phyloP scores from a whole-genome alignment of 1,140 invertebrate genomes.

The Drosophila ficusphila region DNA sequence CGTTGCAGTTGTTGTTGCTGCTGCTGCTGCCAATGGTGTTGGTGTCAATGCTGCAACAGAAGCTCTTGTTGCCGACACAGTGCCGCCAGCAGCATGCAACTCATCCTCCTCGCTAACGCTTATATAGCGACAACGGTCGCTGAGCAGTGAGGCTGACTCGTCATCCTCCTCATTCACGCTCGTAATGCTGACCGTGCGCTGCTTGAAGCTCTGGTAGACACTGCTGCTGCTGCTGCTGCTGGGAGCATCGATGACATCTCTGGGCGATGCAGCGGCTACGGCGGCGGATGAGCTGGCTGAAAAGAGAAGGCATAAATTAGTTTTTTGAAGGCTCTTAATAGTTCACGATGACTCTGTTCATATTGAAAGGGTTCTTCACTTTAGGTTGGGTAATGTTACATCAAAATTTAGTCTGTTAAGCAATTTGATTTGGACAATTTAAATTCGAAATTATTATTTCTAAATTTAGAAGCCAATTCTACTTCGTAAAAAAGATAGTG shows the following conservation, averaged over 20 bases:
- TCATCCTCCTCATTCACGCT: constrained; percentile 81
- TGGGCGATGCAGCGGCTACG: constrained; percentile 10
- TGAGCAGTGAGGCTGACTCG: constrained; percentile 64
- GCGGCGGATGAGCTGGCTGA: constrained; percentile 30
- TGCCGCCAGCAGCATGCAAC: constrained; percentile 46
- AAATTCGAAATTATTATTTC: no score
- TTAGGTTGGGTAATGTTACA: not conserved
- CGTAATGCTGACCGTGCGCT: constrained; percentile 76
- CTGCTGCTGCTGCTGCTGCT: constrained; percentile 26
- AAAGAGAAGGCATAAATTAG: not conserved
- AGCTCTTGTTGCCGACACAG: constrained; percentile 15
- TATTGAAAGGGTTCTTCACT: not conserved
- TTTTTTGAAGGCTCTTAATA: not conserved
- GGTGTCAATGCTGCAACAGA: constrained; percentile 6
- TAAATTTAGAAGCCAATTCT: no score
- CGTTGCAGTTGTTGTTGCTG: constrained; percentile 4
- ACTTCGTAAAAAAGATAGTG: no score
- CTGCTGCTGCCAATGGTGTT: constrained; percentile 12
- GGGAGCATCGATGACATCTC: constrained; percentile 50
- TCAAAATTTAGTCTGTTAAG: no score
- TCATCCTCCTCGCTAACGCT: constrained; percentile 81
- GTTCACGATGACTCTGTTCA: not conserved
- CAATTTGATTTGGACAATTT: no score
- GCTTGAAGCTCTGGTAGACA: constrained; percentile 67
- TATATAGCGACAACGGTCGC: constrained; percentile 77